Evolutionary conservation across 1,140 invertebrate genomes (phyloP), one percentile per base, ranked within the genome.

Genomic region (Saccostrea echinata): DNA sequence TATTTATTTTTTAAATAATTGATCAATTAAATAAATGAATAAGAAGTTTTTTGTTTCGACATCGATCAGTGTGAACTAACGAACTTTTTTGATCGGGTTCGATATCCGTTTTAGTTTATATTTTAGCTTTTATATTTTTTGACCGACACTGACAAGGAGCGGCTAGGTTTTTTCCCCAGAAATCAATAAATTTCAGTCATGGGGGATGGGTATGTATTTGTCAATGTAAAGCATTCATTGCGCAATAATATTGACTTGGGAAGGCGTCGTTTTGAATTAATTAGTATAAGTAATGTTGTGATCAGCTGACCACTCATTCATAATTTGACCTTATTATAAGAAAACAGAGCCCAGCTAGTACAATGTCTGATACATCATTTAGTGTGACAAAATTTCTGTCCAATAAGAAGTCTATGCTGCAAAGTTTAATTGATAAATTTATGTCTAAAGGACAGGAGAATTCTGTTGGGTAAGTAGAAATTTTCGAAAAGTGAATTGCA

Each of bases 181-280:
- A 76, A 76, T 76, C 68, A 76, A 76, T 76, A 76, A 76, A 30
- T 76, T 27, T 30, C 27, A 76, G 30, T 11, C 68, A 76, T 76
- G 68, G 68, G 68, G 24, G 68, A 76, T 76, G 68, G 68, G 68
- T 76, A 76, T 76, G 68, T 76, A 76, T 76, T 76, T 76, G 27
- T 33, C 13, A 76, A 12, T n/a, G 24, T n/a, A 64, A 18, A 64
- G 18, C 8, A 76, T 76, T 76, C 24, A 30, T 16, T 76, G 68
- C 68, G 27, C 68, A 33, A 33, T 16, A 16, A 76, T 76, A 30
- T 76, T 30, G 24, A 16, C 11, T 13, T 27, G 27, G 30, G 30
- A 76, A 12, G 24, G 30, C 30, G 24, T 76, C 68, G 68, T 12
- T 76, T 24, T 76, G 68, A 76, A 76, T 76, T 76, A 27, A 76